A percentile compares a stretch with the other conserved stretches of the same genome.
Evolutionary conservation across 2,797 vertebrate species (phyloP).

Genomic region (Denticeps clupeoides): DNA sequence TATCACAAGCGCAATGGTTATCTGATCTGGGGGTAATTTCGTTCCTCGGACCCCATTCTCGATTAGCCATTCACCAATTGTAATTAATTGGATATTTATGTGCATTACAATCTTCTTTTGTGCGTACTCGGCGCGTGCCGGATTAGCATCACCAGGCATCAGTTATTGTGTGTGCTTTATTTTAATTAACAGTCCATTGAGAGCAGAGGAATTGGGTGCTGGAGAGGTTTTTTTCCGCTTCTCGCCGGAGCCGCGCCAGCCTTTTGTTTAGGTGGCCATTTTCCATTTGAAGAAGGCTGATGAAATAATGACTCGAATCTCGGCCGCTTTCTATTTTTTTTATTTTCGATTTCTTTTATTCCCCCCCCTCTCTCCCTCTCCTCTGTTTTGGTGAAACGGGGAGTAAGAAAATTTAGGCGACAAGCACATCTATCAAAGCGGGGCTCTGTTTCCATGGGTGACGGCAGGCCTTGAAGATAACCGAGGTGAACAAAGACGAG

Average conservation of each 20-base stretch:
- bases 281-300: slow-evolving; percentile 22
- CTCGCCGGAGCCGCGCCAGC: slow-evolving; percentile 14
- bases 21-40: slow-evolving; percentile 28
- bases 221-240: slow-evolving; percentile 17
- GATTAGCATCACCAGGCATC: slow-evolving; percentile 30
- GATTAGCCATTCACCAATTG: slow-evolving; percentile 33
- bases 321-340: neutral
- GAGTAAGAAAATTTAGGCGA: neutral
- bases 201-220: slow-evolving; percentile 8
- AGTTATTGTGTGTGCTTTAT: slow-evolving; percentile 36
- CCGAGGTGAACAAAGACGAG: slow-evolving; percentile 34
- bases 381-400: slow-evolving; percentile 1
- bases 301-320: slow-evolving; percentile 26
- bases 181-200: slow-evolving; percentile 35
- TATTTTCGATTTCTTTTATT: neutral
- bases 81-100: slow-evolving; percentile 37
- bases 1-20: no score
- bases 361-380: neutral
- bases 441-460: slow-evolving; percentile 25
- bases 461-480: slow-evolving; percentile 34
- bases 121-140: slow-evolving; percentile 14
- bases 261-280: slow-evolving; percentile 29
- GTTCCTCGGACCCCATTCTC: slow-evolving; percentile 17
- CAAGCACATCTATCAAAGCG: slow-evolving; percentile 32
- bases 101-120: slow-evolving; percentile 22